Evolutionary conservation across 2,888 invertebrate genomes (phyloP).

Genomic region (Eilema sororculum): DNA sequence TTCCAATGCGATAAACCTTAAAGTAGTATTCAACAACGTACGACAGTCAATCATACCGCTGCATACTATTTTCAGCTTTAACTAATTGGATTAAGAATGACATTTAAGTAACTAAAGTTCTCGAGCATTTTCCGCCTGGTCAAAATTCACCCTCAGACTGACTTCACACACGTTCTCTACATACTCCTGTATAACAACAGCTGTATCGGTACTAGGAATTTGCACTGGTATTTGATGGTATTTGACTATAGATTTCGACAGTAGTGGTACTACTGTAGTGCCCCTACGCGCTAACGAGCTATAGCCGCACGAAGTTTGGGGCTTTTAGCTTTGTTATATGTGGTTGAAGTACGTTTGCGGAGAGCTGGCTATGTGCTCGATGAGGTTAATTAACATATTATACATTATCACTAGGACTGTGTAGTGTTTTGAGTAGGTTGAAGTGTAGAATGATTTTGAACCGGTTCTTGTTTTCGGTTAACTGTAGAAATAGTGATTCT

Average conservation of each 20-base stretch:
- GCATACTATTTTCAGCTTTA: no score
- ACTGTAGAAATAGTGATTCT: no score
- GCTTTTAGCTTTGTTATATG: constrained; percentile 35
- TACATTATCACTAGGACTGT: not conserved
- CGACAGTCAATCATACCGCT: no score
- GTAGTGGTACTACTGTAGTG: constrained; percentile 15
- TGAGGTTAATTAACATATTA: constrained; percentile 4
- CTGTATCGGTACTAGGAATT: constrained; percentile 3
- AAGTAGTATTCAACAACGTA: no score
- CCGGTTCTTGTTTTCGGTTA: no score
- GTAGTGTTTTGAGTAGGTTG: constrained; percentile 6
- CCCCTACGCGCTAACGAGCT: constrained; percentile 39
- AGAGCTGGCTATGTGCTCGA: constrained; percentile 9
- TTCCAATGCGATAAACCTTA: no score
- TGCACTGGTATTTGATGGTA: constrained; percentile 4
- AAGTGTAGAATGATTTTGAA: no score
- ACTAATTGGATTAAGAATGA: no score
- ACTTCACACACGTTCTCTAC: not conserved
- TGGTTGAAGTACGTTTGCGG: constrained; percentile 26
- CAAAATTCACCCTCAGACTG: no score
- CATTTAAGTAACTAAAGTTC: no score
- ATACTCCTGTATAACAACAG: not conserved
- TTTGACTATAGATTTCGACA: constrained; percentile 37
- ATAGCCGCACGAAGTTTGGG: constrained; percentile 40
- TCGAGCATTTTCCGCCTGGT: no score